phyloP scores from a whole-genome alignment of 2,888 invertebrate species.

The Junonia oenone region DNA sequence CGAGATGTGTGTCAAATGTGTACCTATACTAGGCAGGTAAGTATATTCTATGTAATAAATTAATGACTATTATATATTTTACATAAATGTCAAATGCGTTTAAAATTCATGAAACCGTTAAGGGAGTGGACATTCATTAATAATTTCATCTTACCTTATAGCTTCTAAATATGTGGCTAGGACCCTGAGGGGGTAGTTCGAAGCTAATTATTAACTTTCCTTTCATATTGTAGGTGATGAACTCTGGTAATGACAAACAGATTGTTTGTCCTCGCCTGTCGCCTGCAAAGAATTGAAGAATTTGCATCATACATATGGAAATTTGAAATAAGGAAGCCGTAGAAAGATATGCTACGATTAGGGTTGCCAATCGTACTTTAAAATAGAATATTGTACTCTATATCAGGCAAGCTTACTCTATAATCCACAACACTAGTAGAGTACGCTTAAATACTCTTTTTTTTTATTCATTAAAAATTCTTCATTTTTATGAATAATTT shows the following conservation, averaged over 20 bases:
- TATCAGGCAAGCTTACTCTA: no score
- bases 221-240: slow-evolving; percentile 80
- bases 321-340: not conserved
- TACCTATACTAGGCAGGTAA: no score
- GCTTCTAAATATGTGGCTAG: slow-evolving; percentile 75
- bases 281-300: slow-evolving; percentile 35
- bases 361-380: no score
- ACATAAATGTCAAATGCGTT: not conserved
- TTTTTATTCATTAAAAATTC: no score
- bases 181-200: slow-evolving; percentile 74
- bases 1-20: no score
- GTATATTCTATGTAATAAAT: no score
- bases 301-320: not conserved
- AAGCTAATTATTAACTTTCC: slow-evolving; percentile 82
- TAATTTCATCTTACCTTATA: slow-evolving; percentile 78
- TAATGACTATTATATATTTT: no score
- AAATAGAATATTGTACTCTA: no score
- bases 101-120: not conserved
- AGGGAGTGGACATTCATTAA: not conserved
- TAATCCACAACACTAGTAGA: no score
- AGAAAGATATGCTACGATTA: no score
- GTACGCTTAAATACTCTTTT: no score
- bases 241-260: slow-evolving; percentile 62
- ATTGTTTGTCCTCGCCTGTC: slow-evolving; percentile 31
- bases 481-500: no score